These are phyloP conservation scores for Trochalopteron elliotii DNA, from an alignment of 2,113 vertebrate species.

Conservation along the genomic window DNA sequence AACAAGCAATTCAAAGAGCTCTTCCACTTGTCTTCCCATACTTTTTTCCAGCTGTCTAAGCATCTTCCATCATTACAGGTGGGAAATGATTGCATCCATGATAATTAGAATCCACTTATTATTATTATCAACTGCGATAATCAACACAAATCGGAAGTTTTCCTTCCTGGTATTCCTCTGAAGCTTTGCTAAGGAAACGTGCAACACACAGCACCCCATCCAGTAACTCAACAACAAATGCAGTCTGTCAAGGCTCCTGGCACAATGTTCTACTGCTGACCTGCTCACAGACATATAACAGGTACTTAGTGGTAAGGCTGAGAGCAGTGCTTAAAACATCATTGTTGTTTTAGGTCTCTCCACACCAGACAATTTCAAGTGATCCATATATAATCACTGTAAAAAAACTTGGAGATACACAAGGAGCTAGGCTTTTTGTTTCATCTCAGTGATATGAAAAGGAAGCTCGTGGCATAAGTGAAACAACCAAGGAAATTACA, in stretches of 20 bases:
- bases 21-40: not conserved
- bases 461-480: not conserved
- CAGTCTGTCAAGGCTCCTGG: not conserved
- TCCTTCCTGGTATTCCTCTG: not conserved
- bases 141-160: constrained; percentile 28
- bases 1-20: not conserved
- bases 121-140: constrained; percentile 16
- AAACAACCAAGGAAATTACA: not conserved
- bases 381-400: not conserved
- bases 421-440: not conserved
- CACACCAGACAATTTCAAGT: not conserved
- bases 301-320: not conserved
- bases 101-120: constrained; percentile 32
- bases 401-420: not conserved
- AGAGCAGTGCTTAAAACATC: not conserved
- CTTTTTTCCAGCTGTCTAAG: not conserved
- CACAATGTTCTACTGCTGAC: not conserved
- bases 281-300: not conserved
- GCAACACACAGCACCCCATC: not conserved
- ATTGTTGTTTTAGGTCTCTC: not conserved
- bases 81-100: constrained; percentile 11
- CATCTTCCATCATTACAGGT: not conserved
- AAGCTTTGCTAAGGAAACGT: not conserved
- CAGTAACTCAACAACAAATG: not conserved
- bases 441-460: not conserved